Base-by-base conservation (phyloP, 2,113 vertebrate species). In the Toxostoma redivivum region DNA sequence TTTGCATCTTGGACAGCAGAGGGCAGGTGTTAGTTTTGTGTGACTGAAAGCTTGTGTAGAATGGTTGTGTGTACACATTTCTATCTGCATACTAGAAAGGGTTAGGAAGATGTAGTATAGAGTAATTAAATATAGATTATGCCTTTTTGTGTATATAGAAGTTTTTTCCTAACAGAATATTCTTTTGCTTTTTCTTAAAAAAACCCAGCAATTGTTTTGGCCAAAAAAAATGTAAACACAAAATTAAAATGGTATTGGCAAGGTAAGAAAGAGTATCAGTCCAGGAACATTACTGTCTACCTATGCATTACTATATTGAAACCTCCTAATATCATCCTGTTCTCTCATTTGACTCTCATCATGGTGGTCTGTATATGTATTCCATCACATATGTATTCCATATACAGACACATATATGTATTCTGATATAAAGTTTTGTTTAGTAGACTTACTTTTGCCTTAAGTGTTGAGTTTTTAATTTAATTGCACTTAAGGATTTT, bases 21-120 rank as follows among this genome's bases (percentile, higher is more conserved):
- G 87, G 90, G 94, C 94, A 84, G 53, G 44, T 91, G 69, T 77
- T 80, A 44, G 40, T 92, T 93, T 87, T 87, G 22, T n/a, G 35
- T 70, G 42, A 37, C 23, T 74, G 53, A 13, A 80, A 48, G 22
- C 40, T 69, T 48, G 2, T 33, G 37, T 12, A 11, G 47, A 58
- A 20, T 47, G 64, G 16, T 45, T 58, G 6, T 13, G 35, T 38
- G 10, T 54, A 13, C 35, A 27, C 23, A 15, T 45, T 25, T 51
- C 83, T 38, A 33, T 69, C 54, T 45, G 16, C 1, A 2, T 27
- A 19, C 35, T 73, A 31, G 27, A 30, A 53, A n/a, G 37, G 18
- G 12, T 45, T 66, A 54, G 16, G 38, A 69, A 66, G 12, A 25
- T 30, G 11, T 25, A 16, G 16, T 19, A 37, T 21, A 31, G 13